phyloP scores from a whole-genome alignment of 2,797 vertebrate genomes.

The Acanthurus tractus region DNA sequence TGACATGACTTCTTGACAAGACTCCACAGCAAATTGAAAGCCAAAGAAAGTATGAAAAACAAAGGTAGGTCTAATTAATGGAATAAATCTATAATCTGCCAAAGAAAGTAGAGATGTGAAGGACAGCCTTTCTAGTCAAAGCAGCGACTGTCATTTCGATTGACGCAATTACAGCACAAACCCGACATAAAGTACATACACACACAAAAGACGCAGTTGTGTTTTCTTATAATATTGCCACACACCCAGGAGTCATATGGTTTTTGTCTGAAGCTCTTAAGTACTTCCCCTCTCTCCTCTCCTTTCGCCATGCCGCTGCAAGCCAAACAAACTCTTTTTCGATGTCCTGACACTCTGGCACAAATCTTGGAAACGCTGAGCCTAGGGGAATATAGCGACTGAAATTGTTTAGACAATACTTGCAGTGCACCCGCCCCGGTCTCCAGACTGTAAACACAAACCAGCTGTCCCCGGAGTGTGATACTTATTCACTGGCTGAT shows the following conservation, averaged over 20 bases:
- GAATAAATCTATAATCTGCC: constrained; percentile 11
- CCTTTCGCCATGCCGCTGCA: constrained; percentile 36
- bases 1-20: neutral
- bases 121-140: constrained; percentile 13
- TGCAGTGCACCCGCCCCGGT: constrained; percentile 65
- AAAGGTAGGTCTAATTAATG: constrained; percentile 21
- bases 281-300: constrained; percentile 52
- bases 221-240: constrained; percentile 50
- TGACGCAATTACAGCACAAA: constrained; percentile 1
- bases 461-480: constrained; percentile 79
- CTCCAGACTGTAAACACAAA: constrained; percentile 79
- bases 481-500: constrained; percentile 71
- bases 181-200: constrained; percentile 14
- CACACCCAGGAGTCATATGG: constrained; percentile 70
- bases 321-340: constrained; percentile 65
- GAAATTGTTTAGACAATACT: constrained; percentile 81
- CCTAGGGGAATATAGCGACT: constrained; percentile 73
- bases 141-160: constrained; percentile 28
- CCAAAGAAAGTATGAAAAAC: constrained; percentile 3
- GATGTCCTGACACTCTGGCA: constrained; percentile 67
- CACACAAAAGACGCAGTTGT: constrained; percentile 29
- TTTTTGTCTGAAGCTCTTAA: constrained; percentile 68
- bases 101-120: constrained; percentile 25
- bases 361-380: constrained; percentile 74
- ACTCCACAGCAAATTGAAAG: constrained; percentile 1